Conservation (phyloP, 2,113 vertebrate species). For the Cavia porcellus region DNA sequence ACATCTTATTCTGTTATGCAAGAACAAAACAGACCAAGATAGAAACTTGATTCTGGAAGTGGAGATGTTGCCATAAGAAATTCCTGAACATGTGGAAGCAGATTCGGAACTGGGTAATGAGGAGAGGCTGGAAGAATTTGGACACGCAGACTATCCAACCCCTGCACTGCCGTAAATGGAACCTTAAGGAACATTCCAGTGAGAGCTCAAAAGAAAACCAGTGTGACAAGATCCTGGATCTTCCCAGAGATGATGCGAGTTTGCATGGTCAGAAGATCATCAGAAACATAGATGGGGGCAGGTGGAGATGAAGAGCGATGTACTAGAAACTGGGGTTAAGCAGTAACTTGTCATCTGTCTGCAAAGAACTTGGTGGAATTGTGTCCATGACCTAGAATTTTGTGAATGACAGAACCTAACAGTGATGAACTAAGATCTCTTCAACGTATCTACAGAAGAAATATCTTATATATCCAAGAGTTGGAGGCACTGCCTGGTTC, state of each 20-base stretch:
- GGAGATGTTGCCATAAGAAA: background rate
- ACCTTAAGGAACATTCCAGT: background rate
- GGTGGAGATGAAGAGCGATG: background rate
- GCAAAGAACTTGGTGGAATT: background rate
- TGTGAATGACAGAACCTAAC: background rate
- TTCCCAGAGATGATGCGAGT: background rate
- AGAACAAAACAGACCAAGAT: background rate
- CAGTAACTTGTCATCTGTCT: background rate
- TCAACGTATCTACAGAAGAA: background rate
- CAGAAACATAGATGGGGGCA: background rate
- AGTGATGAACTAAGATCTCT: background rate
- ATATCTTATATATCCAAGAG: background rate
- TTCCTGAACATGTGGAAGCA: background rate
- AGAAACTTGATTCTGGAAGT: background rate
- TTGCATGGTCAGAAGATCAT: background rate
- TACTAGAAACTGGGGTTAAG: background rate
- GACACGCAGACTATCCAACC: background rate
- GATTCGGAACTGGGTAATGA: background rate
- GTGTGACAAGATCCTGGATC: background rate
- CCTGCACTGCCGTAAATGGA: background rate
- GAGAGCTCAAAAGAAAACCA: background rate
- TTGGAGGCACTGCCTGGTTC: background rate
- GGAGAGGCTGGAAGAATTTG: background rate
- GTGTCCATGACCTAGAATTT: background rate
- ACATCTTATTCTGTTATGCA: background rate